A percentile compares a stretch with the other conserved stretches of the same genome.
phyloP scores from a whole-genome alignment of 2,797 vertebrate genomes.

The Lepidocolaptes lacrymiger region DNA sequence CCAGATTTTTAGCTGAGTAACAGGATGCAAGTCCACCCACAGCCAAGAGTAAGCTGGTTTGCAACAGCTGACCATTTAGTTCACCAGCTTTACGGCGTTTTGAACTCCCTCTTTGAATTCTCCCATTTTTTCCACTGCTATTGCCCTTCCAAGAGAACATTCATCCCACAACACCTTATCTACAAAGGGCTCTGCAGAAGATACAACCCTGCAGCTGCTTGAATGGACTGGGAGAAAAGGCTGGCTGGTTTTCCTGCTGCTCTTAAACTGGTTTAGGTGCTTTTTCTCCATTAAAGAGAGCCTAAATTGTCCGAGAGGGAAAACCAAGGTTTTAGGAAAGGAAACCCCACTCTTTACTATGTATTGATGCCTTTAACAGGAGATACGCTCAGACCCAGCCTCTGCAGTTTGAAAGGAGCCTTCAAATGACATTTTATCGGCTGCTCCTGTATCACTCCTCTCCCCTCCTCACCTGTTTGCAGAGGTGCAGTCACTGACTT shows the following conservation, averaged over 20 bases:
- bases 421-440: neutral
- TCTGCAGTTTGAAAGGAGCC: neutral
- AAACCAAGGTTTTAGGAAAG: neutral
- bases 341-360: neutral
- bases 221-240: neutral
- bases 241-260: neutral
- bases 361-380: neutral
- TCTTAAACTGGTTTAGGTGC: neutral
- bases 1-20: slow-evolving; percentile 3
- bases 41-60: slow-evolving; percentile 13
- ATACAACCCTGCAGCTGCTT: neutral
- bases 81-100: neutral
- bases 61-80: slow-evolving; percentile 2
- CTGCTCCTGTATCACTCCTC: neutral
- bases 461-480: neutral
- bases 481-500: neutral
- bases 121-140: neutral
- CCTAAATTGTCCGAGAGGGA: neutral
- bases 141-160: neutral
- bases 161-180: slow-evolving; percentile 18
- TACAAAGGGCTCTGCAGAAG: slow-evolving; percentile 19
- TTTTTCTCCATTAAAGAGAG: neutral
- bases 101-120: slow-evolving; percentile 26
- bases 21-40: neutral
- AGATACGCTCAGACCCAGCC: neutral